Conservation (phyloP, 2,797 vertebrate species). For the Onychomys leucogaster region DNA sequence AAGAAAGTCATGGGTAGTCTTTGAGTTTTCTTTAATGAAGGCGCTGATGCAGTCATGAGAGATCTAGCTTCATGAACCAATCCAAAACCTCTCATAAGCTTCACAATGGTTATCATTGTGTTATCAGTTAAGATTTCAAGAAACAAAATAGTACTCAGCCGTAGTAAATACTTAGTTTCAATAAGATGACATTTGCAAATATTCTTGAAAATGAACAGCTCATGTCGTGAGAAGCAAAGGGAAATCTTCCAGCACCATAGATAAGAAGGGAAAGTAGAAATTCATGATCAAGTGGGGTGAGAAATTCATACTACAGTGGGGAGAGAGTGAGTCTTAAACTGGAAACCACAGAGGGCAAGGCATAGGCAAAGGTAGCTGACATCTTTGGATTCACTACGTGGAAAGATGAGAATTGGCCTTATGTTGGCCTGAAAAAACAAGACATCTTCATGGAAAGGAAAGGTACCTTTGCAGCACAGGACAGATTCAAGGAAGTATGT, state of each 20-base stretch:
- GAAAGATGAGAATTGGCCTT: neutral
- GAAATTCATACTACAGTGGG: neutral
- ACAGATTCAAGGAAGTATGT: neutral
- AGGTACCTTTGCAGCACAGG: neutral
- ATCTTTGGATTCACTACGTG: neutral
- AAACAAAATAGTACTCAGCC: neutral
- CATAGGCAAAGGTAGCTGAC: neutral
- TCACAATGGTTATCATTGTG: neutral
- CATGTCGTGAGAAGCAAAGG: neutral
- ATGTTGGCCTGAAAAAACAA: neutral
- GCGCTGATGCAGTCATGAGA: neutral
- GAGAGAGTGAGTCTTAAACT: neutral
- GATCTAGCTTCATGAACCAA: fast-evolving
- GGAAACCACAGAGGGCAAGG: neutral
- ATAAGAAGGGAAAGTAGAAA: neutral
- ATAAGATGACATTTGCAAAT: neutral
- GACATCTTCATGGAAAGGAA: neutral
- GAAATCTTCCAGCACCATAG: neutral
- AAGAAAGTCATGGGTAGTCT: neutral
- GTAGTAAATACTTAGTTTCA: neutral
- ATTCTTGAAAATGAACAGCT: neutral
- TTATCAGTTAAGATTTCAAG: neutral
- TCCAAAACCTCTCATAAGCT: neutral
- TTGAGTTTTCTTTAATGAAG: neutral
- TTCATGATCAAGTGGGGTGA: neutral